Conservation (phyloP, 2,113 vertebrate species). For the Lamprologus ornatipinnis region DNA sequence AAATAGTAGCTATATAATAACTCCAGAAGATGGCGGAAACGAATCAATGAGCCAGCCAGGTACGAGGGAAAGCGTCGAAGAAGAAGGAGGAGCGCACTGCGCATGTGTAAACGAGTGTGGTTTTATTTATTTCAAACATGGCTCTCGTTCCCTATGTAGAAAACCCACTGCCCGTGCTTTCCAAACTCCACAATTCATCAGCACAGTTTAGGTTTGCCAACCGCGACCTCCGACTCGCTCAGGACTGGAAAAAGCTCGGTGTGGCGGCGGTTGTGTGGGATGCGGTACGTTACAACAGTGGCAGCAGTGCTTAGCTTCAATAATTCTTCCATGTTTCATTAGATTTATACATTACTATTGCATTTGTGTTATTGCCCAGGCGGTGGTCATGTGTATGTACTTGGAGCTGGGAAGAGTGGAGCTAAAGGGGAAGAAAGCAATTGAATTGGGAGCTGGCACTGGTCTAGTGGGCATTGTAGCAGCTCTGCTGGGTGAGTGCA, state of each 20-base stretch:
- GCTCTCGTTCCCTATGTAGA: conserved; percentile 84
- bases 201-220: conserved; percentile 77
- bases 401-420: conserved; percentile 81
- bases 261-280: conserved; percentile 96
- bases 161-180: conserved; percentile 55
- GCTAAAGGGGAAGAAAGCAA: conserved; percentile 69
- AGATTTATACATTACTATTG: not conserved
- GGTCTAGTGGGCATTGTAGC: conserved; percentile 93
- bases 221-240: conserved; percentile 72
- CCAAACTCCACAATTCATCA: conserved; percentile 78
- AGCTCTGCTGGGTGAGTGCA: conserved; percentile 79
- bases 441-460: conserved; percentile 93
- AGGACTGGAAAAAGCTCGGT: conserved; percentile 89
- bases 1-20: not conserved
- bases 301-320: not conserved
- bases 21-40: not conserved
- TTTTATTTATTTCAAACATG: conserved; percentile 60
- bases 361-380: conserved; percentile 66
- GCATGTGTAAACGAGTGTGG: not conserved
- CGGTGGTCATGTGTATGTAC: conserved; percentile 84
- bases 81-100: not conserved
- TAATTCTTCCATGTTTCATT: not conserved
- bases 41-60: not conserved
- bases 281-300: conserved; percentile 72
- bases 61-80: not conserved